Percentiles rank a stretch among this genome's conserved stretches.
Conservation (phyloP, 2,888 invertebrate genomes). For the Thysanoteuthis rhombus region DNA sequence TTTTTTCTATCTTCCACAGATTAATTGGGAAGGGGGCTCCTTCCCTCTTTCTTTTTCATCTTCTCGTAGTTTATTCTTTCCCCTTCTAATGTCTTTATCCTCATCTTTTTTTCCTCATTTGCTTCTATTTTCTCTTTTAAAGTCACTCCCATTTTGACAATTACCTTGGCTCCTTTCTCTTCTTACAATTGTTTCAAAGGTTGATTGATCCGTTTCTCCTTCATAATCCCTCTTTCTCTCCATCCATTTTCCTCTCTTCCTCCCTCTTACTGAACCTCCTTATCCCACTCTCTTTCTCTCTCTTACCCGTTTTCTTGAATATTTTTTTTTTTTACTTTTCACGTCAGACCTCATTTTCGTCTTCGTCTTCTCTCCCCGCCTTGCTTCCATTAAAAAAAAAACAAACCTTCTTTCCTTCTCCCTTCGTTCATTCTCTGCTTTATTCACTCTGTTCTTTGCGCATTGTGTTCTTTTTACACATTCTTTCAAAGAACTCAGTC, state of each 20-base stretch:
- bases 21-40: background rate
- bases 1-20: background rate
- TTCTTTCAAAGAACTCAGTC: background rate
- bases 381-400: too few relatives aligned
- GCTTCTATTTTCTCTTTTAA: background rate
- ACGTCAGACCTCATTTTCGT: background rate
- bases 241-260: too few relatives aligned
- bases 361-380: background rate
- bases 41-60: background rate
- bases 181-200: background rate
- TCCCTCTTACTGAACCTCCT: background rate
- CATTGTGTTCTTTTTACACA: background rate
- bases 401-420: background rate
- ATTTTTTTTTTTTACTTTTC: background rate
- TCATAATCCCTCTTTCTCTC: background rate
- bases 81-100: background rate
- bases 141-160: background rate
- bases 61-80: background rate
- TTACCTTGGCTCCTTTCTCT: background rate
- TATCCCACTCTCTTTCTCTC: background rate
- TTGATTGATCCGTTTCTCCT: background rate
- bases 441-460: background rate
- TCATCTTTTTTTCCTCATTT: too few relatives aligned
- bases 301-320: background rate
- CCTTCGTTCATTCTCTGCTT: background rate